Evolutionary conservation across 2,113 vertebrate genomes (phyloP), one percentile per base, ranked within the genome.

Genomic region (Trinectes maculatus): DNA sequence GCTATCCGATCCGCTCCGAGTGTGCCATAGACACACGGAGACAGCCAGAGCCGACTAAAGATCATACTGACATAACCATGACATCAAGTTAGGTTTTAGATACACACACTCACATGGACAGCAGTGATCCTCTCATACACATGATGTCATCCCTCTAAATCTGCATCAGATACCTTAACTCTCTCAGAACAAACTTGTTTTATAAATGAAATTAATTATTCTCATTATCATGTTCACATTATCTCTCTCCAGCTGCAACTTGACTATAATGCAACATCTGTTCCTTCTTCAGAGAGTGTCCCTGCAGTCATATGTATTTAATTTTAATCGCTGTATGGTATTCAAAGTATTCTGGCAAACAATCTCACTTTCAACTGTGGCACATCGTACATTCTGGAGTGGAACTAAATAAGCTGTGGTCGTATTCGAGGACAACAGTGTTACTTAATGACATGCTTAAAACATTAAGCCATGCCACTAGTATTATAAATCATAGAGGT

Each of bases 41-140:
- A 12, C 53, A 58, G 76, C 64, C 3, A 24, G 3, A 75, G 68
- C 51, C 1, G 43, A 74, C 71, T 71, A 43, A 74, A 81, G 67
- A 85, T 73, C 78, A 83, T 80, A 61, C 64, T 74, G 65, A 74
- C 73, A 79, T 71, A 80, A 80, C 71, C 56, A 68, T 71, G 82
- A 84, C 74, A 74, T 42, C 56, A 46, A 64, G 68, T 33, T 53
- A 6, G 60, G 40, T 29, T 54, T 24, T 46, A 61, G 58, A 57
- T 54, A 54, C 61, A 36, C 49, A 43, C 46, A 19, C 31, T 11
- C 34, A 1, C 15, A 12, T 3, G 4, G 21, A 2, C 61, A 21
- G 12, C 16, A 10, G 69, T 26, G 51, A 18, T 68, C 57, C 36
- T 26, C 60, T 40, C 29, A 64, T 34, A 61, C 67, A 74, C 56